These are phyloP conservation scores for Gallinago media DNA, from an alignment of 2,113 vertebrate genomes.

Conservation along the genomic window DNA sequence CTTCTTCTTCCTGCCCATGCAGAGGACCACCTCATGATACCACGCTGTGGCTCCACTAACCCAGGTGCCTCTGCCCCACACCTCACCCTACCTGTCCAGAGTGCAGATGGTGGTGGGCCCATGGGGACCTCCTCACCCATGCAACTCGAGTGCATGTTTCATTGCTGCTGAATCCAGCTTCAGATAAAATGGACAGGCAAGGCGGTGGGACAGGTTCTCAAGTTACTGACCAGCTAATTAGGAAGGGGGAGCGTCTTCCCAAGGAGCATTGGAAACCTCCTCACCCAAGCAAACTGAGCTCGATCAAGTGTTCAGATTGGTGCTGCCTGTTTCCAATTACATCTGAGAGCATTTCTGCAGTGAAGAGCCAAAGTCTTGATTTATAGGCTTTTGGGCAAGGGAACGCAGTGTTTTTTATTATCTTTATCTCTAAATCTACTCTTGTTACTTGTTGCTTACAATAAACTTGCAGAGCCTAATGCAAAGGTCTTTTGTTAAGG, in stretches of 20 bases:
- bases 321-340: slow-evolving; percentile 52
- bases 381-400: slow-evolving; percentile 60
- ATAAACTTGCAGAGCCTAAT: slow-evolving; percentile 8
- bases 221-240: background rate
- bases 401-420: slow-evolving; percentile 50
- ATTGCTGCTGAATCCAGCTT: background rate
- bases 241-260: background rate
- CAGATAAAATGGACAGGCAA: background rate
- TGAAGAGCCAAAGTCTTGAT: slow-evolving; percentile 56
- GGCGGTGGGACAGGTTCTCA: background rate
- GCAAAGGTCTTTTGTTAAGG: slow-evolving; percentile 26
- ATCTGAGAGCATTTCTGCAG: background rate
- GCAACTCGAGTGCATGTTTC: rapidly evolving
- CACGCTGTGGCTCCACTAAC: background rate
- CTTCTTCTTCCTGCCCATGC: background rate
- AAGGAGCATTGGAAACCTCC: background rate
- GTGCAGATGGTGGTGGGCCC: background rate
- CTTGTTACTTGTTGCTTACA: slow-evolving; percentile 49
- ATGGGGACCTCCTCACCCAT: background rate
- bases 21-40: background rate
- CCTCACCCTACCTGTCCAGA: rapidly evolving
- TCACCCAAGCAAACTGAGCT: background rate
- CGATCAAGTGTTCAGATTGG: background rate
- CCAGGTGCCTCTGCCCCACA: background rate
- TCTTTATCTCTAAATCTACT: slow-evolving; percentile 57